Evolutionary conservation across 2,797 vertebrate genomes (phyloP).

Genomic region (Micrastur ruficollis): DNA sequence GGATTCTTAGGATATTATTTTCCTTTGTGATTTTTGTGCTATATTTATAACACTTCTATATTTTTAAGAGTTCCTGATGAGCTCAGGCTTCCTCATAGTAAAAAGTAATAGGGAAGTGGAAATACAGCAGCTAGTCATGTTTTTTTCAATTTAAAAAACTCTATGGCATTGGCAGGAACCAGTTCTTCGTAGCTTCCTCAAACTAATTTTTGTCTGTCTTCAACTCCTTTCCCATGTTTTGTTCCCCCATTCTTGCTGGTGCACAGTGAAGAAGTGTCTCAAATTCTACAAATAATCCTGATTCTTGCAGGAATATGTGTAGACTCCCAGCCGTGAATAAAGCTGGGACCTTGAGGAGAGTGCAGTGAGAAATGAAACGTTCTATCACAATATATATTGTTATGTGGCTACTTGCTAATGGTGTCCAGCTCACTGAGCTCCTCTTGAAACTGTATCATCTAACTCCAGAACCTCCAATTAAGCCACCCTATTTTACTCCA

Average conservation of each 20-base stretch:
- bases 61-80: background rate
- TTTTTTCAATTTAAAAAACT: background rate
- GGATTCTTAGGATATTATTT: background rate
- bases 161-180: background rate
- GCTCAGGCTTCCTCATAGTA: background rate
- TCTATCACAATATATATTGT: background rate
- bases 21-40: background rate
- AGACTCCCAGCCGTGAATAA: background rate
- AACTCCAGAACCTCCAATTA: background rate
- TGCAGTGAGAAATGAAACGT: background rate
- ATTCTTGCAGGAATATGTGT: background rate
- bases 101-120: background rate
- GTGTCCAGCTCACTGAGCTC: background rate
- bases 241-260: background rate
- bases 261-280: background rate
- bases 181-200: background rate
- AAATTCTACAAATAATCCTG: background rate
- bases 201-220: background rate
- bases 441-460: background rate
- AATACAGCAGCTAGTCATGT: background rate
- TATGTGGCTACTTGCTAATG: background rate
- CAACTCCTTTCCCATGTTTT: background rate
- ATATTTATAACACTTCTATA: background rate
- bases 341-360: background rate
- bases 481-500: background rate